Percentiles rank a stretch among this genome's conserved stretches.
These are phyloP conservation scores for Onychostruthus taczanowskii DNA, from an alignment of 2,113 vertebrate species.

Conservation along the genomic window DNA sequence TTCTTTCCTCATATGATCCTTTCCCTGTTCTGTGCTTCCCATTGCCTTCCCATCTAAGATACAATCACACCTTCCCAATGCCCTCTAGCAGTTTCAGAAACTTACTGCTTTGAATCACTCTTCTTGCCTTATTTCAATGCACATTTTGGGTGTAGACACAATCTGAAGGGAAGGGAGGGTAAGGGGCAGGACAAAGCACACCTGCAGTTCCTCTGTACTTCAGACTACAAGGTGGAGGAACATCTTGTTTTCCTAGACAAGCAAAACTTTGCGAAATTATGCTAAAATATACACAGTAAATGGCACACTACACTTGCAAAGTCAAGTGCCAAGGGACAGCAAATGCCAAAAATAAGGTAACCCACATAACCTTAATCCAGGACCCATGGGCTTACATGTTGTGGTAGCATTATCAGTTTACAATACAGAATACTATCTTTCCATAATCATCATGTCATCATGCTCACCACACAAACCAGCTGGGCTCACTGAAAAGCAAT, in stretches of 20 bases:
- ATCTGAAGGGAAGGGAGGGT: background rate
- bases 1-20: background rate
- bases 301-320: background rate
- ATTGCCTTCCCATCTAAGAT: background rate
- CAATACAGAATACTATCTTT: background rate
- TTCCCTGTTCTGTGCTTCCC: background rate
- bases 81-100: background rate
- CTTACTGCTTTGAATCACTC: background rate
- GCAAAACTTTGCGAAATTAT: background rate
- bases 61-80: background rate
- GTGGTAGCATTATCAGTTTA: background rate
- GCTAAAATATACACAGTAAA: background rate
- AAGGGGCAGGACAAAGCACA: background rate
- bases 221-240: background rate
- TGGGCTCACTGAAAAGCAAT: background rate
- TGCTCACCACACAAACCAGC: background rate
- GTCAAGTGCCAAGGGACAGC: background rate
- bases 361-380: background rate
- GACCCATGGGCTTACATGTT: fast-evolving
- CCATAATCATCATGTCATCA: background rate
- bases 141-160: background rate
- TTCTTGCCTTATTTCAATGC: background rate
- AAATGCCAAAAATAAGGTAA: background rate
- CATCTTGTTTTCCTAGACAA: background rate
- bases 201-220: background rate